Evolutionary conservation across 2,797 vertebrate species (phyloP), one percentile per base, ranked within the genome.

Genomic region (Chromis chromis): DNA sequence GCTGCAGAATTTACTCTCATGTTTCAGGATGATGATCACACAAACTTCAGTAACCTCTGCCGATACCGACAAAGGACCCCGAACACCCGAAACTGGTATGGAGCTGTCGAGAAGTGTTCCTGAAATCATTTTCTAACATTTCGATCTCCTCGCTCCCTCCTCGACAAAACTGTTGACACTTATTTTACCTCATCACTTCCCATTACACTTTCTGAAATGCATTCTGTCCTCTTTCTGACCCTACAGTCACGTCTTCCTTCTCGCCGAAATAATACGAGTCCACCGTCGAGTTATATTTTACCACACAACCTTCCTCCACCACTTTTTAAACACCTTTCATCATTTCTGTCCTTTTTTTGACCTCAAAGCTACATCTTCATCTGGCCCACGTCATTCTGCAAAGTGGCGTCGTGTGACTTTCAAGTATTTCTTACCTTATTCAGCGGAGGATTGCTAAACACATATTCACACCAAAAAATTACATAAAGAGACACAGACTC

Each of bases 81-180:
- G 36, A 77, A 55, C 42, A 57, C 50, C 63, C 70, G 69, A 83
- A 81, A 82, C 67, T 48, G 67, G 81, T 64, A 39, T 24, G 4
- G 22, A 67, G 16, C 58, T 48, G 19, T 56, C 22, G 53, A 53
- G 1, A 65, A 40, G 17, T 36, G 40, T 24, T 61, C 2, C n/a
- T 58, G 48, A 70, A 63, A 62, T 63, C 22, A 52, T 24, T 39
- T 56, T 16, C 17, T 53, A n/a, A 58, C 57, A 73, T 44, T 40
- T 71, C 48, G 21, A 54, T 68, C 39, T 40, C 21, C 53, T 10
- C 40, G 25, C 42, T 33, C 22, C 25, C 9, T 42, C 31, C 44
- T 11, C 11, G 48, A 55, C 52, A 22, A 40, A 61, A 52, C 33
- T 55, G 25, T 54, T 36, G 24, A 58, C 31, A 36, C 44, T 42